Evolutionary conservation across 2,888 invertebrate species (phyloP), one percentile per base, ranked within the genome.

Genomic region (Mythimna impura): DNA sequence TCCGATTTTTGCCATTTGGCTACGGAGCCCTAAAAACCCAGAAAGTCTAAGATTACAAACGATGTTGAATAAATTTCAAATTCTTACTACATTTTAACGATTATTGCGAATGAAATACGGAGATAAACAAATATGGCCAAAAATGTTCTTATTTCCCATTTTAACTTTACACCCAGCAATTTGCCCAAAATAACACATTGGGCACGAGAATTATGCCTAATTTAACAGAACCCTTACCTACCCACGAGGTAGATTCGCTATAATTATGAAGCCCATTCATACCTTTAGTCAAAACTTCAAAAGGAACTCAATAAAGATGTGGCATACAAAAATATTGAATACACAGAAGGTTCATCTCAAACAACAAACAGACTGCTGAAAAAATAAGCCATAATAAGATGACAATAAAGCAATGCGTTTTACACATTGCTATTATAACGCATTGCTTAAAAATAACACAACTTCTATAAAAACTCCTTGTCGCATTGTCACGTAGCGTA

Each of bases 231-330:
- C 25, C 67, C 71, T 62, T 78, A 62, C 69, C 73, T 78, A 62
- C 69, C 73, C 55, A 61, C 54, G 52, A 65, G 54, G 78, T 76
- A 36, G 71, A 62, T 64, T 74, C 72, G 60, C 72, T 72, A 75
- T 74, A 83, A 84, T 83, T 75, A 84, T 73, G 66, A 57, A 61
- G 62, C 52, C 72, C 67, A 65, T 76, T 73, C 80, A 71, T 64
- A 64, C 60, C 54, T 68, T 74, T 63, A 30, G 62, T 54, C 68
- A 79, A 65, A 75, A 76, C 50, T 58, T 76, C 50, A 70, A 75
- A 68, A 52, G 79, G 66, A 66, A 72, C 47, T 22, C 22, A 60
- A 70, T 71, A 75, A 69, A 77, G 57, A 54, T 36, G 58, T 10
- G 71, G 20, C 61, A 43, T 10, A 9, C 34, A 17, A 55, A 61